A percentile compares a stretch with the other conserved stretches of the same genome.
Conservation (phyloP, 2,113 vertebrate species). For the Origma solitaria region DNA sequence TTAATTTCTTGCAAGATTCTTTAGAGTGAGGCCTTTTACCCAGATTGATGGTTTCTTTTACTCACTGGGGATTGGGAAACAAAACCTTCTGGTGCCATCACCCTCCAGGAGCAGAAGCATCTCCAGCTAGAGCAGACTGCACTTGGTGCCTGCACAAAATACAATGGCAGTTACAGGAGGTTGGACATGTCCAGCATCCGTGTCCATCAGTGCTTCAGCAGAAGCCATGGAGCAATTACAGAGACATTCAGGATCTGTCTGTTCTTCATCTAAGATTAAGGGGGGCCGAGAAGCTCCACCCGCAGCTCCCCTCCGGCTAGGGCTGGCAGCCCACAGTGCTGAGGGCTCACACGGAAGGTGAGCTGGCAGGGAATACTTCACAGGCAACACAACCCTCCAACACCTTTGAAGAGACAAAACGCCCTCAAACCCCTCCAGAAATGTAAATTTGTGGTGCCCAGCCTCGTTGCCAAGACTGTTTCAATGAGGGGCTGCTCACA, state of each 20-base stretch:
- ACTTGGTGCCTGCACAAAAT: fast-evolving
- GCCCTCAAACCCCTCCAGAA: neutral
- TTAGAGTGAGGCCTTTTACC: neutral
- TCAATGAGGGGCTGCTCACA: fast-evolving
- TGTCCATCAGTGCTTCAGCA: neutral
- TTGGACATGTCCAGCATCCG: neutral
- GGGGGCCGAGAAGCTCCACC: neutral
- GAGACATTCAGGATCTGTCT: neutral
- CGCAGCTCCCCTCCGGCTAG: too few relatives aligned
- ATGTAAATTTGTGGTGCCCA: too few relatives aligned
- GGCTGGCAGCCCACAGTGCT: neutral
- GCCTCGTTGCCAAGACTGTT: neutral
- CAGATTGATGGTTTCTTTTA: neutral
- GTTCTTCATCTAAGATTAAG: neutral
- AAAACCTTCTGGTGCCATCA: neutral
- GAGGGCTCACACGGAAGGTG: neutral
- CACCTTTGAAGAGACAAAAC: neutral
- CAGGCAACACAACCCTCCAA: neutral
- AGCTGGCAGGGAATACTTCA: neutral
- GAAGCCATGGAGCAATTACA: neutral
- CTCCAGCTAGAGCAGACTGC: neutral
- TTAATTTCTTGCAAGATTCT: neutral
- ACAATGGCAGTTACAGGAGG: neutral
- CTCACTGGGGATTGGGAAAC: neutral
- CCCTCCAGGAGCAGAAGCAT: neutral